Evolutionary conservation across 2,797 vertebrate species (phyloP).

Genomic region (Lutjanus argentimaculatus): DNA sequence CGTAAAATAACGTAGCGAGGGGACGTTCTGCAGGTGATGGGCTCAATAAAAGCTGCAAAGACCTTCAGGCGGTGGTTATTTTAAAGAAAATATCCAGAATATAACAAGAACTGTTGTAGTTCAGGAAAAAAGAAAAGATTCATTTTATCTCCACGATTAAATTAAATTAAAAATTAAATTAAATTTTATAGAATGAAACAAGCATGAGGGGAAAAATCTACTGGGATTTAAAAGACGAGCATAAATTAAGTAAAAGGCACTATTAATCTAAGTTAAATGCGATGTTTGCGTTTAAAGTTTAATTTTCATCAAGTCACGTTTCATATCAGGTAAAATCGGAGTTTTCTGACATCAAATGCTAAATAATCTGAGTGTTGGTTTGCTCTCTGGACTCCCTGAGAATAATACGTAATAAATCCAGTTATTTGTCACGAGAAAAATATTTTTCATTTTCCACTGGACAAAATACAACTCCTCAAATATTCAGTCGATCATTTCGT

Average conservation of each 20-base stretch:
- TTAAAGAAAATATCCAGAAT: background rate
- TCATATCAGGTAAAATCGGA: background rate
- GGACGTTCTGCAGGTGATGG: conserved; percentile 39
- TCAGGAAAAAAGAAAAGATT: background rate
- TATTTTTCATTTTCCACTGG: background rate
- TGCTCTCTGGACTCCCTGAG: background rate
- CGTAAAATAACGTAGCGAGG: conserved; percentile 36
- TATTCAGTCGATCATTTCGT: background rate
- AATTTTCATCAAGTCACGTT: background rate
- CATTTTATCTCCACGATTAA: background rate
- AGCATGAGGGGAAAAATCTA: no score
- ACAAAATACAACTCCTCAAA: background rate
- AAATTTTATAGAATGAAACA: no score
- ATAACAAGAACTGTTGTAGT: background rate
- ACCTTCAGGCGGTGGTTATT: background rate
- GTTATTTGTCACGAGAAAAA: background rate
- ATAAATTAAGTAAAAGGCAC: no score
- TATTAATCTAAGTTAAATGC: no score
- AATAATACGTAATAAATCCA: background rate
- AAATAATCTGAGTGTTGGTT: background rate
- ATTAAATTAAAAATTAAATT: background rate
- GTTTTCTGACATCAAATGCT: background rate
- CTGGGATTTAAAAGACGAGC: no score
- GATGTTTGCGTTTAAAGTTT: no score
- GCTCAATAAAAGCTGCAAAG: conserved; percentile 36